phyloP scores from a whole-genome alignment of 2,113 vertebrate genomes.

The Antidorcas marsupialis region DNA sequence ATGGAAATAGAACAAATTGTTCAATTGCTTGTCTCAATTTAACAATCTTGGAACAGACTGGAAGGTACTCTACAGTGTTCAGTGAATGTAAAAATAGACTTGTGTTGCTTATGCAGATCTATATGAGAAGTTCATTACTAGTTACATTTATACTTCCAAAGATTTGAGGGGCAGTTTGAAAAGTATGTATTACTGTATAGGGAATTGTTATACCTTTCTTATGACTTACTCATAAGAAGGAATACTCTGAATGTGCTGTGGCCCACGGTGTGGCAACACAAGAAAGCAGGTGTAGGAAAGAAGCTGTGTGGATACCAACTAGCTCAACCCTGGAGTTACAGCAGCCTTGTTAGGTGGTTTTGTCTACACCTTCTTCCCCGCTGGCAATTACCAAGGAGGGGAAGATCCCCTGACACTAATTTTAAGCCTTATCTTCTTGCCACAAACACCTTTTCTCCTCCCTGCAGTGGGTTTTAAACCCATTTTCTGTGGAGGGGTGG shows the following conservation, averaged over 20 bases:
- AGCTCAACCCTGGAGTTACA: background rate
- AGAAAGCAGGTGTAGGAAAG: background rate
- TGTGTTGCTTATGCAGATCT: conserved; percentile 89
- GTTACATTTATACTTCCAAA: background rate
- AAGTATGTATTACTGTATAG: background rate
- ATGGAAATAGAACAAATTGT: conserved; percentile 86
- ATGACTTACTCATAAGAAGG: background rate
- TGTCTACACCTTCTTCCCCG: background rate
- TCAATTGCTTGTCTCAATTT: conserved; percentile 80
- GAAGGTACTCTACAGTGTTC: conserved; percentile 85
- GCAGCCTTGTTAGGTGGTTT: background rate
- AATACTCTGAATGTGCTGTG: background rate
- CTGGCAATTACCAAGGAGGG: background rate
- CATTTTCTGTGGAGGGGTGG: background rate
- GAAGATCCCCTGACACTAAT: conserved; percentile 44
- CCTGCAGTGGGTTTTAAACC: conserved; percentile 46
- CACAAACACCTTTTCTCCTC: conserved; percentile 6
- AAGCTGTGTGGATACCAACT: background rate
- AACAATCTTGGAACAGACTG: conserved; percentile 84
- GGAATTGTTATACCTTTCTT: background rate
- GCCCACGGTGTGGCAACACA: background rate
- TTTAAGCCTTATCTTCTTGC: conserved; percentile 27
- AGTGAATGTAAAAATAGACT: conserved; percentile 89
- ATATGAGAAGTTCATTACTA: conserved; percentile 76
- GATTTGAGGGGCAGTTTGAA: background rate